A percentile compares a stretch with the other conserved stretches of the same genome.
Conservation (phyloP, 2,797 vertebrate species). For the Coluber constrictor region DNA sequence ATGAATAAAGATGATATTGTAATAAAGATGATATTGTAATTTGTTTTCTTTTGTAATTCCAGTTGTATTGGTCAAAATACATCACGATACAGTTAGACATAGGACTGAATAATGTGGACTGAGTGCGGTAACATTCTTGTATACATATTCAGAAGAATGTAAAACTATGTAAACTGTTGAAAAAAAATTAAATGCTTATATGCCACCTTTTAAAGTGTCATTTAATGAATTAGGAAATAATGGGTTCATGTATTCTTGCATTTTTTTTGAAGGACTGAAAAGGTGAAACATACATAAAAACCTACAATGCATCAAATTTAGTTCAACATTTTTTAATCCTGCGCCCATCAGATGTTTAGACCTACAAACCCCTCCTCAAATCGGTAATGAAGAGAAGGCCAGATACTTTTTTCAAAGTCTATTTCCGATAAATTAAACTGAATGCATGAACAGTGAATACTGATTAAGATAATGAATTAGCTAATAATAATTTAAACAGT, state of each 20-base stretch:
- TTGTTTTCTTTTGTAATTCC: conserved; percentile 32
- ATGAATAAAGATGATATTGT: conserved; percentile 13
- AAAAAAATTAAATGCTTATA: not conserved
- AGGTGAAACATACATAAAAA: not conserved
- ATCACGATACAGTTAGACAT: conserved; percentile 14
- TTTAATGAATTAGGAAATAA: not conserved
- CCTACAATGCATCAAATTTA: not conserved
- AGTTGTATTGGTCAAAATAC: conserved; percentile 17
- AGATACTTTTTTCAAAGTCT: not conserved
- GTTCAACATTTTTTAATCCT: not conserved
- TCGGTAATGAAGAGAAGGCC: not conserved
- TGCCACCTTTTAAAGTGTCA: not conserved
- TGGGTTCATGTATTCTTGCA: not conserved
- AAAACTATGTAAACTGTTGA: conserved; percentile 18
- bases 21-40: not conserved
- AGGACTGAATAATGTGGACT: conserved; percentile 34
- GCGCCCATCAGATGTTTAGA: not conserved
- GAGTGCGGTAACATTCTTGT: conserved; percentile 3
- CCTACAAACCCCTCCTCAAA: not conserved
- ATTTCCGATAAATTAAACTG: not conserved
- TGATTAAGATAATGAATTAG: not conserved
- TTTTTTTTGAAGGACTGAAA: not conserved
- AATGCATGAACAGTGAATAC: not conserved
- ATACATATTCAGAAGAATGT: conserved; percentile 15
- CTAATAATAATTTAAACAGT: not conserved